Base-by-base conservation (phyloP, 2,113 vertebrate species). In the Morone saxatilis region DNA sequence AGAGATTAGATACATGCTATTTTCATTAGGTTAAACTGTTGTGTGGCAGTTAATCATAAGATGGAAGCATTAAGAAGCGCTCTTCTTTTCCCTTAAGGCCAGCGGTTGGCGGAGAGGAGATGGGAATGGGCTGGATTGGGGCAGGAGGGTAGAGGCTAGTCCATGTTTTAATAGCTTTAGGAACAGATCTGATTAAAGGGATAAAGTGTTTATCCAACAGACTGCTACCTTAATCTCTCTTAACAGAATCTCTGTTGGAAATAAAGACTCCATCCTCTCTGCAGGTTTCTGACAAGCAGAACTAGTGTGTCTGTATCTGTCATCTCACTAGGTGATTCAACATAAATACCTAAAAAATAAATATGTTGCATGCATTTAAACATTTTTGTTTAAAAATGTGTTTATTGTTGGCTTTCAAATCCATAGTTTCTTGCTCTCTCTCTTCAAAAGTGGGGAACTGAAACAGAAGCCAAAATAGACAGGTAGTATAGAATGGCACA, bases 151-250 rank as follows among this genome's bases (percentile, higher is more conserved):
- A 36, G 50, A 78, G 56, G 40, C 73, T 65, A 9, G 41, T 78
- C 63, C 54, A 83, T 78, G 78, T 88, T 90, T 91, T 81, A 92
- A 91, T 87, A 77, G 90, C 77, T 85, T 91, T 90, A 92, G 75
- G 76, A 79, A 80, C 56, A 84, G 85, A 90, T 83, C 85, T 87
- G 83, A 94, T 91, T 93, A 91, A 91, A 84, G n/a, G 78, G 92
- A 91, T 92, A 80, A 90, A 81, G 78, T 74, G 85, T 82, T 88
- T 80, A 91, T 89, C 88, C 78, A 45, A 73, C 76, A 65, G 84
- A 81, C 75, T 47, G 50, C 77, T 45, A 83, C 61, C 43, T 87
- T 91, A 92, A 93, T 86, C 89, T 86, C 81, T 75, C 66, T 85
- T 71, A 78, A 81, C 74, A 76, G 41, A 80, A 84, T 72, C 75